Conservation (phyloP, 2,113 vertebrate species). For the Gadus chalcogrammus region DNA sequence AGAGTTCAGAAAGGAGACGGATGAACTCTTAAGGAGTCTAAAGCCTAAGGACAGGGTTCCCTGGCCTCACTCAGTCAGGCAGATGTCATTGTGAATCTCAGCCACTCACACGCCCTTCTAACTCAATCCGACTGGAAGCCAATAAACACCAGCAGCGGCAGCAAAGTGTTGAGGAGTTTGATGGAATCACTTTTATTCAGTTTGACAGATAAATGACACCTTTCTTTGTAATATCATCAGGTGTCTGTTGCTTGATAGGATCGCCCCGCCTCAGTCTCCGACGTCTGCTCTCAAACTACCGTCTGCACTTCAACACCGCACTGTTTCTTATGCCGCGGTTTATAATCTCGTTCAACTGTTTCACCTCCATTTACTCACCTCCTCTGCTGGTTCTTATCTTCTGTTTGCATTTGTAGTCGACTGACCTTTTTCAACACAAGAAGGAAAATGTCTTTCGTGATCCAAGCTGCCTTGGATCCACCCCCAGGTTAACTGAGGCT, state of each 20-base stretch:
- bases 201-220: conserved; percentile 59
- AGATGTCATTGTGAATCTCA: conserved; percentile 6
- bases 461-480: too few relatives aligned
- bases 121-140: conserved; percentile 45
- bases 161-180: conserved; percentile 30
- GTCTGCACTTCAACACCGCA: too few relatives aligned
- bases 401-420: not conserved
- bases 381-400: not conserved
- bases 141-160: conserved; percentile 35
- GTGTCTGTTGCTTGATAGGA: conserved; percentile 24
- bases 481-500: conserved; percentile 26
- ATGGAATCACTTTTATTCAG: conserved; percentile 57
- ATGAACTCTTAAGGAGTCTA: too few relatives aligned
- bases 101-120: conserved; percentile 40
- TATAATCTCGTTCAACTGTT: conserved; percentile 5
- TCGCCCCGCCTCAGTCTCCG: conserved; percentile 17
- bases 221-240: conserved; percentile 44
- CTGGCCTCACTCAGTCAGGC: too few relatives aligned
- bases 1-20: too few relatives aligned
- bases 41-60: too few relatives aligned
- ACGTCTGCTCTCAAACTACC: conserved; percentile 31
- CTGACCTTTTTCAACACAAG: conserved; percentile 1
- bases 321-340: conserved; percentile 23
- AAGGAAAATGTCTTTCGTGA: conserved; percentile 7
- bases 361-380: not conserved